Evolutionary conservation across 2,797 vertebrate genomes (phyloP), one percentile per base, ranked within the genome.

Genomic region (Lates japonicus): DNA sequence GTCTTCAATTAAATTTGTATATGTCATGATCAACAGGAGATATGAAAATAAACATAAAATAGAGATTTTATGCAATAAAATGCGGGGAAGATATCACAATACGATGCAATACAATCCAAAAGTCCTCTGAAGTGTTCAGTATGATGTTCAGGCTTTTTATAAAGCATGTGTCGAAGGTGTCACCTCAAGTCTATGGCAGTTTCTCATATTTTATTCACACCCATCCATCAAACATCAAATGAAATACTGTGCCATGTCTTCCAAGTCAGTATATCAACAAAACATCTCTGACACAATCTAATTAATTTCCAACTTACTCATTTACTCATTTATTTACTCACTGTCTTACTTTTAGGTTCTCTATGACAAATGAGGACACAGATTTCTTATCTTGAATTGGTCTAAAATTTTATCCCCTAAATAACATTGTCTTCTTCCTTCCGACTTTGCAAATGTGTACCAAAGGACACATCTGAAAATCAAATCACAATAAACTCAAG

Each of bases 401-500:
- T 29, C 13, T 7, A 29, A 8, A 29, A 31, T 11, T 59, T 25
- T 33, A 39, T 29, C 20, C 16, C 17, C 29, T 20, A n/a, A 57
- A 60, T 42, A 25, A 37, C 1, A 3, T 22, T 7, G 22, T 8
- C 46, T 14, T 25, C 13, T 4, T 74, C 22, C 7, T 6, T 63
- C 70, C 72, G 55, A 55, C 41, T 49, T 62, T 39, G 31, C 69
- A 35, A 78, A 81, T 61, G 1, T 48, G 3, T 7, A 61, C 71
- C 63, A 58, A 33, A 72, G 55, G 37, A 62, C 57, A 57, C 8
- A 12, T 46, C 59, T 62, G 25, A 54, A 78, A 78, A 86, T 71
- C 11, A 64, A 71, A 82, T 76, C 37, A 60, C 59, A 76, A 72
- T 72, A 51, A 85, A 85, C 62, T 51, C 22, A 12, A 31, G 8